Base-by-base conservation (phyloP, 2,888 invertebrate species). In the Trissolcus brochymenae region DNA sequence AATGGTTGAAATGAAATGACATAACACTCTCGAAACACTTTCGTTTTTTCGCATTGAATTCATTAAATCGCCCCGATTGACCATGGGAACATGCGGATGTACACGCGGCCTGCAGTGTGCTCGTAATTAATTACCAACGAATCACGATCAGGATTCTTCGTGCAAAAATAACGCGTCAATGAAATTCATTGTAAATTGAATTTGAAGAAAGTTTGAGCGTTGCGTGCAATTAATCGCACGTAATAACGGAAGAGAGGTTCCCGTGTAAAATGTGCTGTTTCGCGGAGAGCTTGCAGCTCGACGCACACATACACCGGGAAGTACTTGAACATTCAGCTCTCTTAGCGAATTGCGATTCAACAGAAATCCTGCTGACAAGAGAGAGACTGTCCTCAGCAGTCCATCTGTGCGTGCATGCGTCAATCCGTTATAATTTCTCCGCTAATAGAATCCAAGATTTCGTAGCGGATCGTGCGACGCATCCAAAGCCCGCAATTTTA, bases 401-500 rank as follows among this genome's bases (percentile, higher is more conserved):
- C 74, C 53, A 80, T 81, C 78, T 73, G 79, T 80, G 78, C 79
- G 79, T 79, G 60, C 79, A 77, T 75, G 83, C 84, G 86, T 86
- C 85, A 85, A 86, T 87, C 87, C 88, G 88, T 88, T 88, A 88
- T 88, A 88, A 88, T 88, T 88, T 88, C 87, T 87, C 86, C 87
- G 87, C 85, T 88, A 88, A 87, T 88, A 86, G 88, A 88, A 88
- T 88, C 88, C 87, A 80, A 88, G 87, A 88, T 88, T 88, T 88
- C 86, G 86, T 87, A 83, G 84, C 79, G 83, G 79, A 79, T 83
- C 87, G 87, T 87, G 87, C 84, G 79, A 64, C 74, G 87, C 86
- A 87, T 88, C 81, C 81, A 81, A 83, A 85, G 81, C 49, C 61
- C 16, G 51, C 67, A 51, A 55, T 65, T 53, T 73, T 67, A 41